Evolutionary conservation across 2,888 invertebrate species (phyloP).

Genomic region (Encarsia formosa): DNA sequence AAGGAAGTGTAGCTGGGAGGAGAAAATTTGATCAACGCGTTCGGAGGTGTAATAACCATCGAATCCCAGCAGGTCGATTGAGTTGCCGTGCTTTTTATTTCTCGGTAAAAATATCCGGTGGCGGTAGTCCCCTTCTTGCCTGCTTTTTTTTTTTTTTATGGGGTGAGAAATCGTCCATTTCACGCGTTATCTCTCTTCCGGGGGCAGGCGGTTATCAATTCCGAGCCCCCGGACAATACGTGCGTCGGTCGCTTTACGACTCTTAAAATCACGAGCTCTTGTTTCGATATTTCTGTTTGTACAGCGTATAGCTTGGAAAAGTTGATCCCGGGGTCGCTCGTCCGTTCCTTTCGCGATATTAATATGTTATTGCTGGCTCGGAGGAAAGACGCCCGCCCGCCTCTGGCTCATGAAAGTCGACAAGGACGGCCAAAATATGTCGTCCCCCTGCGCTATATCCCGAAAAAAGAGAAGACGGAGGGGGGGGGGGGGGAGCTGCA

Average conservation of each 20-base stretch:
- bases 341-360: conserved; percentile 38
- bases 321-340: background rate
- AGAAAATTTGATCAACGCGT: conserved; percentile 21
- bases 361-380: conserved; percentile 53
- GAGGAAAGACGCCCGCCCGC: conserved; percentile 49
- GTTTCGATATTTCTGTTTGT: no score
- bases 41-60: conserved; percentile 25
- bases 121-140: no score
- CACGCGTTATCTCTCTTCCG: conserved; percentile 22
- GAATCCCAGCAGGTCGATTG: conserved; percentile 18
- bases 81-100: conserved; percentile 24
- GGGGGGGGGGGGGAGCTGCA: conserved; percentile 8
- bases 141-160: no score
- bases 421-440: conserved; percentile 50
- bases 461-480: conserved; percentile 20
- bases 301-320: no score
- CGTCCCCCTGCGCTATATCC: conserved; percentile 1
- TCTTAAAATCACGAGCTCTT: conserved; percentile 39
- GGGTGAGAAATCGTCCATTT: conserved; percentile 29
- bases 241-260: conserved; percentile 46
- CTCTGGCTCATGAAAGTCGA: conserved; percentile 53
- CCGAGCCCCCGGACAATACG: conserved; percentile 32
- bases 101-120: conserved; percentile 16
- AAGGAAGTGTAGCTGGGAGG: background rate
- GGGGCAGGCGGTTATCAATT: conserved; percentile 24